phyloP scores from a whole-genome alignment of 1,140 invertebrate species.

The Mactra quadrangularis region DNA sequence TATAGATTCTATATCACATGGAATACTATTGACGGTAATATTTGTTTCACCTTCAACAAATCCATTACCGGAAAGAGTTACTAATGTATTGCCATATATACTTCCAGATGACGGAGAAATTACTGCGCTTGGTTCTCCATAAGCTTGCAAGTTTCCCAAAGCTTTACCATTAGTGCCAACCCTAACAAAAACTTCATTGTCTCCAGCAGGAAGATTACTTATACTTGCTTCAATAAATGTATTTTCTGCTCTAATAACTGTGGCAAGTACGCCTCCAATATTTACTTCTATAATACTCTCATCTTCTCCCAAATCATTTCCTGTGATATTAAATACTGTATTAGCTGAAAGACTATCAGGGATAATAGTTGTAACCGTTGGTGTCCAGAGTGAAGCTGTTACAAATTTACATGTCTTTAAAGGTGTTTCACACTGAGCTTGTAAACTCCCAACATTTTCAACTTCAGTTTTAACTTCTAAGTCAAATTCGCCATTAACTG shows the following conservation, averaged over 20 bases:
- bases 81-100: constrained; percentile 65
- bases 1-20: constrained; percentile 22
- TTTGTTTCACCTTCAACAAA: constrained; percentile 58
- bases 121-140: constrained; percentile 29
- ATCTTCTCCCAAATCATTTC: constrained; percentile 28
- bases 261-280: constrained; percentile 58
- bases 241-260: constrained; percentile 36
- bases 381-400: constrained; percentile 24
- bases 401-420: constrained; percentile 40
- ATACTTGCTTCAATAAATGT: constrained; percentile 58
- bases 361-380: constrained; percentile 16
- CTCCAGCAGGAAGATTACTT: constrained; percentile 50
- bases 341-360: constrained; percentile 18
- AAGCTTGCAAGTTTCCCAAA: constrained; percentile 11
- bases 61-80: constrained; percentile 69
- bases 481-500: constrained; percentile 13
- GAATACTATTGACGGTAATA: constrained; percentile 28
- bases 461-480: constrained; percentile 11
- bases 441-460: constrained; percentile 17
- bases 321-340: constrained; percentile 40
- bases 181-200: constrained; percentile 58
- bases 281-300: constrained; percentile 40
- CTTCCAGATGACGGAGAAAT: constrained; percentile 66
- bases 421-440: constrained; percentile 31
- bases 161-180: constrained; percentile 57